Conservation (phyloP, 2,797 vertebrate genomes). For the Hyperoplus lanceolatus region DNA sequence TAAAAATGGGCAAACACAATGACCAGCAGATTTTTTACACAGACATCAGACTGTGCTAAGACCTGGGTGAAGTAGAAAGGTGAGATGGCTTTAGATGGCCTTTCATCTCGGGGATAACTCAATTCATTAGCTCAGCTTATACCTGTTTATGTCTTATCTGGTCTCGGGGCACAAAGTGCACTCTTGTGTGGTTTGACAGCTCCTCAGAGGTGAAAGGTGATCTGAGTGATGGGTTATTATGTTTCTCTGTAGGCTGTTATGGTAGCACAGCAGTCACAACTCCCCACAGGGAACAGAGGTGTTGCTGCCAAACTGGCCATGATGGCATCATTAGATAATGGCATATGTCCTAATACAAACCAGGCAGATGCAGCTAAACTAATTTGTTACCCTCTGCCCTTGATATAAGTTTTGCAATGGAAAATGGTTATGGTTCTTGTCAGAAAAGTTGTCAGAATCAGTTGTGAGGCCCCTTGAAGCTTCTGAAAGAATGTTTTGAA, state of each 20-base stretch:
- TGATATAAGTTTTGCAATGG: background rate
- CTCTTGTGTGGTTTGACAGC: constrained; percentile 59
- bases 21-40: constrained; percentile 8
- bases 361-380: constrained; percentile 29
- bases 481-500: constrained; percentile 15
- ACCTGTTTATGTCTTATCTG: constrained; percentile 69
- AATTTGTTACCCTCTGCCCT: constrained; percentile 41
- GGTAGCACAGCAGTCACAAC: constrained; percentile 40
- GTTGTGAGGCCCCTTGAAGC: background rate
- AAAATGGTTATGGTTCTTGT: background rate
- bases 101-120: constrained; percentile 55
- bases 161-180: constrained; percentile 61
- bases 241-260: constrained; percentile 42
- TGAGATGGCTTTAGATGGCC: constrained; percentile 52
- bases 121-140: constrained; percentile 61
- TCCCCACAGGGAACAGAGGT: constrained; percentile 51
- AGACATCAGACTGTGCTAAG: constrained; percentile 39
- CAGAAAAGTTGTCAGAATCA: background rate
- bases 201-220: constrained; percentile 72
- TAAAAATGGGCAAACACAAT: constrained; percentile 10
- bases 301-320: constrained; percentile 55
- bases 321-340: constrained; percentile 65
- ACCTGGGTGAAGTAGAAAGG: constrained; percentile 29
- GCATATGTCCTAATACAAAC: constrained; percentile 40
- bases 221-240: constrained; percentile 65